phyloP scores from a whole-genome alignment of 2,113 vertebrate species.

The Corapipo altera region DNA sequence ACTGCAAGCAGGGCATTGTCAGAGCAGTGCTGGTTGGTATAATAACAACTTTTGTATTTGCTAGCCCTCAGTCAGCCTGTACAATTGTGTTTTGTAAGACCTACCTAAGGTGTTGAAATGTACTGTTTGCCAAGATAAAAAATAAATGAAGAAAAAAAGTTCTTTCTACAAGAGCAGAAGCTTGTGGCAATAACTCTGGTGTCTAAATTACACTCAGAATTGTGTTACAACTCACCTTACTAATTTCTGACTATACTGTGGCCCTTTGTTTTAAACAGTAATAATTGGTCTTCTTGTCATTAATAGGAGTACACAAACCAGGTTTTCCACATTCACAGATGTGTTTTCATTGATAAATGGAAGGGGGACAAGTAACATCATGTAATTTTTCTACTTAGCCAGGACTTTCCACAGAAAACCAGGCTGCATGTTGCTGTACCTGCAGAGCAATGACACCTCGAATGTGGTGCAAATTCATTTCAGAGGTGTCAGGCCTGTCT shows the following conservation, averaged over 20 bases:
- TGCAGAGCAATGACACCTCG: background rate
- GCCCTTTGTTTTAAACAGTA: background rate
- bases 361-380: background rate
- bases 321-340: background rate
- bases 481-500: background rate
- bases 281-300: background rate
- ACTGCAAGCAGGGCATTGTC: background rate
- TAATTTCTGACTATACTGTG: background rate
- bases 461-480: background rate
- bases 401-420: background rate
- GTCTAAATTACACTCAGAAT: background rate
- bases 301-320: background rate
- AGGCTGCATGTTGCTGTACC: background rate
- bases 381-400: background rate
- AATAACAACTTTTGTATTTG: background rate
- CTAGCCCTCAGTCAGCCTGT: background rate
- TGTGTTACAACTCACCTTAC: background rate
- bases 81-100: background rate
- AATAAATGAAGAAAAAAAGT: background rate
- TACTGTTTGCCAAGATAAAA: background rate
- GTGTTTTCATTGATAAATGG: background rate
- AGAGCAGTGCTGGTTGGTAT: background rate
- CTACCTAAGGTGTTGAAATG: background rate
- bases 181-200: background rate
- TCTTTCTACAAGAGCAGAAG: background rate